Percentiles rank a stretch among this genome's conserved stretches.
Evolutionary conservation across 2,888 invertebrate genomes (phyloP).

Genomic region (Sepiola atlantica): DNA sequence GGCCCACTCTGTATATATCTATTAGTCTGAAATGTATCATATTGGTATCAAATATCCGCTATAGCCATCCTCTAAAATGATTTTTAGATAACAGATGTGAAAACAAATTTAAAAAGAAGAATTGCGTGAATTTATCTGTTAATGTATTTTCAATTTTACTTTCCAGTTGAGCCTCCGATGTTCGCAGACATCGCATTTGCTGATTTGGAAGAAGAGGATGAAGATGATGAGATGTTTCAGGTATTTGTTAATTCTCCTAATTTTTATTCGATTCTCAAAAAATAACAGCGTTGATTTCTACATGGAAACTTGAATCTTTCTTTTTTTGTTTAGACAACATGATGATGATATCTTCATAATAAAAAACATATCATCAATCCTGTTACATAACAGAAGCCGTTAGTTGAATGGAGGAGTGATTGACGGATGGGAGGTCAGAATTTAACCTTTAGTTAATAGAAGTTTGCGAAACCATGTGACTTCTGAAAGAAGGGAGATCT

Average conservation of each 20-base stretch:
- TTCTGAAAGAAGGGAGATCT: no score
- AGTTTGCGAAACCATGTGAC: no score
- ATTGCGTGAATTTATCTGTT: neutral
- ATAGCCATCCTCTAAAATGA: neutral
- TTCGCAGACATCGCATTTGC: conserved; percentile 45
- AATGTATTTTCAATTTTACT: neutral
- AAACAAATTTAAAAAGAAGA: neutral
- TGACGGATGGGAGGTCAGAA: no score
- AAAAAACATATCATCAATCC: neutral
- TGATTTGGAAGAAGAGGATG: neutral
- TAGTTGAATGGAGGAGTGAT: neutral
- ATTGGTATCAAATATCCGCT: no score
- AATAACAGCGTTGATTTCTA: neutral
- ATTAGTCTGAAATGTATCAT: no score
- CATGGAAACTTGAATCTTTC: neutral
- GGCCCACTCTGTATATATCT: no score
- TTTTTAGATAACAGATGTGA: neutral
- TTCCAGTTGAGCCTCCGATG: conserved; percentile 40
- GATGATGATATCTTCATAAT: neutral
- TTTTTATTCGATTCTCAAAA: neutral
- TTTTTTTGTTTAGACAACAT: neutral
- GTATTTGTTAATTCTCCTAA: neutral
- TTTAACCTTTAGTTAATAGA: no score
- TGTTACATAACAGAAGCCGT: neutral
- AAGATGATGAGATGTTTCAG: conserved; percentile 25